Conservation (phyloP, 2,888 invertebrate species). For the Catocala fraxini region DNA sequence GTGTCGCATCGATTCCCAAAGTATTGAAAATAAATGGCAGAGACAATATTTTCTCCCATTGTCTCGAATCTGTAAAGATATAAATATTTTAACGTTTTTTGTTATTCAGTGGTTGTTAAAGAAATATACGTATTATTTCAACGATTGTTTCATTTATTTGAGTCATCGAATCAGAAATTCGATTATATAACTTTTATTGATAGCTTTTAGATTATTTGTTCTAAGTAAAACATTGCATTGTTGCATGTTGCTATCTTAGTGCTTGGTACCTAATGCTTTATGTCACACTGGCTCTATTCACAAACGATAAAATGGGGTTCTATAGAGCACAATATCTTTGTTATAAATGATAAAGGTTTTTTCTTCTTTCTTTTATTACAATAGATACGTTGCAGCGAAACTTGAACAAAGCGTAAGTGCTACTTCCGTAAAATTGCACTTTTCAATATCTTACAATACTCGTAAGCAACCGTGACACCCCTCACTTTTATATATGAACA, state of each 20-base stretch:
- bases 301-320: not conserved
- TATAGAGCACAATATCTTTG: not conserved
- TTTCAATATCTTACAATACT: constrained; percentile 3
- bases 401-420: constrained; percentile 2
- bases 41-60: no score
- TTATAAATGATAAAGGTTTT: not conserved
- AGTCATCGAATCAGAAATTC: not conserved
- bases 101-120: not conserved
- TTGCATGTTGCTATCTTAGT: no score
- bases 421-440: constrained; percentile 2
- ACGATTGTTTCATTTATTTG: not conserved
- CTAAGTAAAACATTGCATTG: no score
- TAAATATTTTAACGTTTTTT: not conserved
- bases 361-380: constrained; percentile 1
- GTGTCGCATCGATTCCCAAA: no score
- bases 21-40: no score
- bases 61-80: no score
- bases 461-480: not conserved
- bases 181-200: no score
- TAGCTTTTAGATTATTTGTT: no score
- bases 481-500: not conserved
- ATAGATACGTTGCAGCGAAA: constrained; percentile 1
- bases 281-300: not conserved
- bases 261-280: no score
- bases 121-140: not conserved